phyloP scores from a whole-genome alignment of 1,140 invertebrate species.

The Drosophila varians region DNA sequence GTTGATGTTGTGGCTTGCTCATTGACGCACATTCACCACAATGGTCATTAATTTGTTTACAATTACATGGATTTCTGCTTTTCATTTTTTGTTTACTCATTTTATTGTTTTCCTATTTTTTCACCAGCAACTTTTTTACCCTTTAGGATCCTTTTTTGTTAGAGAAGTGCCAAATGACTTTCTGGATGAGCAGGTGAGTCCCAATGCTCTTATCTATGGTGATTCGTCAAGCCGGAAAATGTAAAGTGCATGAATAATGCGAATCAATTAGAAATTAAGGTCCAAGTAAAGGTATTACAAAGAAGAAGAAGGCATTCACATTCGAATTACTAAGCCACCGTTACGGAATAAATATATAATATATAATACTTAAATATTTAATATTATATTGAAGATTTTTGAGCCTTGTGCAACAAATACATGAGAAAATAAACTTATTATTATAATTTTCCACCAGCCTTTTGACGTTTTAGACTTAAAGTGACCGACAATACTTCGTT shows the following conservation, averaged over 20 bases:
- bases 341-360: too few species aligned
- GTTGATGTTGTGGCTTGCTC: constrained; percentile 52
- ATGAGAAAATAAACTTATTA: too few species aligned
- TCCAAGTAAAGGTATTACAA: not conserved
- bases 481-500: too few species aligned
- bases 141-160: constrained; percentile 21
- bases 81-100: constrained; percentile 16
- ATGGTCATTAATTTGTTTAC: constrained; percentile 61
- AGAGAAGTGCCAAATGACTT: too few species aligned
- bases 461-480: too few species aligned
- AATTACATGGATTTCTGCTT: constrained; percentile 59
- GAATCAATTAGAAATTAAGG: constrained; percentile 14
- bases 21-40: constrained; percentile 54
- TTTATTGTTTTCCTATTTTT: not conserved
- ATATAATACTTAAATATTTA: too few species aligned
- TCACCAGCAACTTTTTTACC: not conserved
- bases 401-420: too few species aligned
- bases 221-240: not conserved
- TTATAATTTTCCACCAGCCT: too few species aligned
- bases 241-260: constrained; percentile 17
- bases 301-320: too few species aligned
- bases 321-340: too few species aligned
- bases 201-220: not conserved
- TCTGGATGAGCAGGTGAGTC: not conserved
- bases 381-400: too few species aligned